phyloP scores from a whole-genome alignment of 2,888 invertebrate species.

The Ernsta delagoae region DNA sequence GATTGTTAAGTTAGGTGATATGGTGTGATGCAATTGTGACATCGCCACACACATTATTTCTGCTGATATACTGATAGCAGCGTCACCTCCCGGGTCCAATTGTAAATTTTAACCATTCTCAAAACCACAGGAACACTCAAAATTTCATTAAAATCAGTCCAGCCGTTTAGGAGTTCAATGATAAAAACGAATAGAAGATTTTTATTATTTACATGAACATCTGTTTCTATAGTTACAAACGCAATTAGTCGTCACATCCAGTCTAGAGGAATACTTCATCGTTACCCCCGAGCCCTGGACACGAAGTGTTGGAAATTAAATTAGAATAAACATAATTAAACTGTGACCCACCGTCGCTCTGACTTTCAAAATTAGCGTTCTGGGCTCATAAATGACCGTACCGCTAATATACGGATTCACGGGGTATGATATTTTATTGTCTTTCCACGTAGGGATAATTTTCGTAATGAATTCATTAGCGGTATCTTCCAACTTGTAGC shows the following conservation, averaged over 20 bases:
- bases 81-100: no score
- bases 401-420: slow-evolving; percentile 26
- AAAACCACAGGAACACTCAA: no score
- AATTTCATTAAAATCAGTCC: no score
- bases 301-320: slow-evolving; percentile 67
- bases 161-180: no score
- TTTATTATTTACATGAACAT: no score
- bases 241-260: neutral
- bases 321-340: slow-evolving; percentile 77
- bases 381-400: slow-evolving; percentile 21
- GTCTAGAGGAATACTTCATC: neutral
- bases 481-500: neutral
- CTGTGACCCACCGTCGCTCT: slow-evolving; percentile 64
- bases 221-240: neutral
- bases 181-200: no score
- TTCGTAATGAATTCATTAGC: slow-evolving; percentile 30
- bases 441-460: slow-evolving; percentile 24
- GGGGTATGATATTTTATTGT: slow-evolving; percentile 31
- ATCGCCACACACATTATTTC: no score
- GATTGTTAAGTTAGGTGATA: no score
- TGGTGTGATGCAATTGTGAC: no score
- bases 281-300: neutral
- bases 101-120: no score
- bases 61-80: no score
- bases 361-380: slow-evolving; percentile 67